Conservation (phyloP, 2,797 vertebrate genomes). For the Premnoplex brunnescens region DNA sequence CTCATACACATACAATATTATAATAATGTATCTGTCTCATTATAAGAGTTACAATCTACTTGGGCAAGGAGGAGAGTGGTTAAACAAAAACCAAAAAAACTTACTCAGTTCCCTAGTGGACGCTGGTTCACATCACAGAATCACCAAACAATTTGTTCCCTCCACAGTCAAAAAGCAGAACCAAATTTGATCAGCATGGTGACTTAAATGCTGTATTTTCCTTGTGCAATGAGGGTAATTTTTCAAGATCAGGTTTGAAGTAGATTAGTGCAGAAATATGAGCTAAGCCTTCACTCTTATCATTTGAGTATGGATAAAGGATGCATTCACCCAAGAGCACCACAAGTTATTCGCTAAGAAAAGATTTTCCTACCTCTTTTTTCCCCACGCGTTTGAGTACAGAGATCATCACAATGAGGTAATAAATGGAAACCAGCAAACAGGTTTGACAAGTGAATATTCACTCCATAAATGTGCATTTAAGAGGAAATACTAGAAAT, state of each 20-base stretch:
- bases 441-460: constrained; percentile 26
- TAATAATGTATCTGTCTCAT: not conserved
- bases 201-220: constrained; percentile 65
- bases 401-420: not conserved
- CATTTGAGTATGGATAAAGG: constrained; percentile 67
- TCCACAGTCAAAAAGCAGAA: constrained; percentile 61
- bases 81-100: constrained; percentile 12
- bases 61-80: not conserved
- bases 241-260: constrained; percentile 73
- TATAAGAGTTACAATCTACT: constrained; percentile 16
- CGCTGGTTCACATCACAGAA: constrained; percentile 35
- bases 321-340: constrained; percentile 63
- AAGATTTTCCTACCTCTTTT: not conserved
- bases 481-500: not conserved
- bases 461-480: not conserved
- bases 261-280: constrained; percentile 70
- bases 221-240: constrained; percentile 62
- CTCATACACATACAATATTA: not conserved
- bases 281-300: constrained; percentile 66
- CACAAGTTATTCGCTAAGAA: constrained; percentile 61
- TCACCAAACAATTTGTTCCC: constrained; percentile 55
- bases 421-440: constrained; percentile 35
- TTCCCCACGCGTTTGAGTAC: not conserved
- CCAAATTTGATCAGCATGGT: constrained; percentile 62
- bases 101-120: constrained; percentile 44